Evolutionary conservation across 37 sponge, comb jelly and placozoan species (phyloP).

Genomic region (Chondrilla cf. caribensis): DNA sequence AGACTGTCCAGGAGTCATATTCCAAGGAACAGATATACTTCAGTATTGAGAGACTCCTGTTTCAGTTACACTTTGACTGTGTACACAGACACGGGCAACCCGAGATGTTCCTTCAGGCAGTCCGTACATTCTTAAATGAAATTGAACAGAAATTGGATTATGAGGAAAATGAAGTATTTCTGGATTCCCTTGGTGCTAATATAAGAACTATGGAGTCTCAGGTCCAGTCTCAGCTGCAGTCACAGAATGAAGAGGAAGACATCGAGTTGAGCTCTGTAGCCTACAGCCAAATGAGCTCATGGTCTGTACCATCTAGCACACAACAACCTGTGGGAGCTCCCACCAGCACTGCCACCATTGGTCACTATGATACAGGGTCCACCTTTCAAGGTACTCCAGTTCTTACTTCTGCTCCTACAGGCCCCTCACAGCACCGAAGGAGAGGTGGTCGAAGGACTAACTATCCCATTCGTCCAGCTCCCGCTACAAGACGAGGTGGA

Average conservation of each 20-base stretch:
- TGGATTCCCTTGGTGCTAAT: neutral
- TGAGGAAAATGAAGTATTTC: neutral
- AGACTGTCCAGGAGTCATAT: neutral
- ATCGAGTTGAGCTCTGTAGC: too few relatives aligned
- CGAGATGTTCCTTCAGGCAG: too few relatives aligned
- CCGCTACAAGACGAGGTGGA: neutral
- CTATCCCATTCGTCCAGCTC: neutral
- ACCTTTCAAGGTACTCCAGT: neutral
- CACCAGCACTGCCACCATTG: too few relatives aligned
- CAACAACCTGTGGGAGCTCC: too few relatives aligned
- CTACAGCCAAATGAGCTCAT: too few relatives aligned
- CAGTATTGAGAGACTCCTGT: slow-evolving; percentile 4
- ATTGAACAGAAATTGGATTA: too few relatives aligned
- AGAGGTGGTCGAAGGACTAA: neutral
- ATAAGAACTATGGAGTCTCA: neutral
- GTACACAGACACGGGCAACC: neutral
- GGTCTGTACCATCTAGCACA: too few relatives aligned
- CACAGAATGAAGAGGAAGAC: too few relatives aligned
- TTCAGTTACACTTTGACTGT: slow-evolving; percentile 13
- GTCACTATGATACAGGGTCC: too few relatives aligned
- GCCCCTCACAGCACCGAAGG: neutral
- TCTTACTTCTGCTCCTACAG: neutral
- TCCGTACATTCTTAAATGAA: too few relatives aligned
- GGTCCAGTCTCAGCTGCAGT: neutral
- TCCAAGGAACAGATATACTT: neutral